Base-by-base conservation (phyloP, 2,888 invertebrate species). In the Baccha elongata region DNA sequence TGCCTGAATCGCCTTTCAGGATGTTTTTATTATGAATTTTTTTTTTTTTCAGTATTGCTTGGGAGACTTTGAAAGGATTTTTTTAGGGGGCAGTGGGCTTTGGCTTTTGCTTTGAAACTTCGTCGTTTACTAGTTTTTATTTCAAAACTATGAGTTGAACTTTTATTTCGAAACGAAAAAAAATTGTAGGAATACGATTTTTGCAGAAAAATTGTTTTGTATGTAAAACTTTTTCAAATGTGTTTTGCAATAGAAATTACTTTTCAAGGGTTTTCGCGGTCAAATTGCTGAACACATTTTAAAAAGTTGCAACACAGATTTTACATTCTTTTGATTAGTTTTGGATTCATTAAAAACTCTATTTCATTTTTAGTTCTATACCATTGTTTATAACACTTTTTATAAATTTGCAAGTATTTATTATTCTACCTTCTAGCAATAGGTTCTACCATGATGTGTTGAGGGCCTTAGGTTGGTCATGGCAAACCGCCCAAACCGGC, bases 1-100 rank as follows among this genome's bases (percentile, higher is more conserved):
- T 75, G 17, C 37, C 75, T 64, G 69, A 81, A 81, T 81, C 60
- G 60, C 60, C 62, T 74, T 58, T 55, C 64, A 64, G 37, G 55
- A 76, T 48, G 23, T 29, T 68, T 79, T 65, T 29, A 53, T n/a
- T n/a, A n/a, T n/a, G n/a, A n/a, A n/a, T 73, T 19, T 62, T 32
- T 64, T 46, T 42, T 19, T 26, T 8, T 17, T 44, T 32, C 21
- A 35, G 3, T 32, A 42, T 64, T 72, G 48, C 58, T 50, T 40
- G 52, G 10, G 7, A 58, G 46, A 19, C 67, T 79, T 73, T 53
- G 68, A 46, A 37, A 23, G 44, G 35, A 46, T 76, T 62, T 52
- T 69, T 65, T 50, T 19, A n/a, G n/a, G n/a, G n/a, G n/a, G n/a
- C n/a, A n/a, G 37, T 48, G 8, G 26, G 15, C 37, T 55, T 19